A percentile compares a stretch with the other conserved stretches of the same genome.
Conservation (phyloP, 1,140 invertebrate species). For the Drosophila jambulina region DNA sequence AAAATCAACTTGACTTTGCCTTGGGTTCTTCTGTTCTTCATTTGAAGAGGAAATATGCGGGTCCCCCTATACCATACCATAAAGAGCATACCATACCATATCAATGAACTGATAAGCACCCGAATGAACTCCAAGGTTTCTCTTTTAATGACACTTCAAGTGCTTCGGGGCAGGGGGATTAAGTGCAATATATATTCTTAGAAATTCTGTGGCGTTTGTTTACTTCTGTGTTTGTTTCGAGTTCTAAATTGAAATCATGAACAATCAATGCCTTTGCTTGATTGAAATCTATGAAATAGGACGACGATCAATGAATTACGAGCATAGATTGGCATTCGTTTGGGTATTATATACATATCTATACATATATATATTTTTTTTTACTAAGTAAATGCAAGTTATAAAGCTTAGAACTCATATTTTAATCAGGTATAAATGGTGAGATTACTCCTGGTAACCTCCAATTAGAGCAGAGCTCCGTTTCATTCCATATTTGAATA, state of each 20-base stretch:
- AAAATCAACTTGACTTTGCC: conserved; percentile 25
- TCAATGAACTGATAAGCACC: conserved; percentile 73
- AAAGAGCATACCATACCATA: conserved; percentile 36
- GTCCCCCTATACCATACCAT: background rate
- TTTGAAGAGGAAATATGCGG: conserved; percentile 34
- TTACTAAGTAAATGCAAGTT: background rate
- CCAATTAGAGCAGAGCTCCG: too few relatives aligned
- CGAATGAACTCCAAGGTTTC: conserved; percentile 66
- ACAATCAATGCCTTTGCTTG: conserved; percentile 15
- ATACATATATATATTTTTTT: background rate
- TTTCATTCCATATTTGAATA: background rate
- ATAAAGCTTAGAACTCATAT: background rate
- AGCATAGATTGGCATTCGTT: background rate
- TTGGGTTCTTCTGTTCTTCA: conserved; percentile 21
- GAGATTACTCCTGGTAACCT: too few relatives aligned
- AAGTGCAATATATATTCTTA: conserved; percentile 14
- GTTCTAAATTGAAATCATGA: background rate
- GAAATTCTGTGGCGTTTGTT: conserved; percentile 14
- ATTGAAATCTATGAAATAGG: conserved; percentile 12
- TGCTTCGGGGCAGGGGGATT: conserved; percentile 24
- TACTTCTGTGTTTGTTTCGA: background rate
- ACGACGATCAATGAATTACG: background rate
- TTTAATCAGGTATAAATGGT: background rate
- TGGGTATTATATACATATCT: too few relatives aligned
- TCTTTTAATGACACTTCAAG: conserved; percentile 25